Conservation (phyloP, 1,140 invertebrate genomes). For the Ylistrum balloti region DNA sequence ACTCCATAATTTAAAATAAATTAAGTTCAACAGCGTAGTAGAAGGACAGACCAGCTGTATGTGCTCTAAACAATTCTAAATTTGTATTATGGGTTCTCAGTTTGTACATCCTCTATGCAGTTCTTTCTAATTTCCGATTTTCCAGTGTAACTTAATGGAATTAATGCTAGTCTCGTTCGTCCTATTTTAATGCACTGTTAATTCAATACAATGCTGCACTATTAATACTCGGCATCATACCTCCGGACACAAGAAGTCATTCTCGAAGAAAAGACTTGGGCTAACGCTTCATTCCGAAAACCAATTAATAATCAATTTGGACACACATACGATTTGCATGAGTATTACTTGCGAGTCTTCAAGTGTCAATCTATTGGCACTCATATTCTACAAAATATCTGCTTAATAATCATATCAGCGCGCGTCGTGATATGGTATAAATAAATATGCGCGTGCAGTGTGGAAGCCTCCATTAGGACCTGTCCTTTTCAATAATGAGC, state of each 20-base stretch:
- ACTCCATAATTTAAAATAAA: too few relatives aligned
- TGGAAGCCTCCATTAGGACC: neutral
- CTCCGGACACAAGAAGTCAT: neutral
- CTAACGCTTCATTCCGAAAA: neutral
- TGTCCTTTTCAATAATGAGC: neutral
- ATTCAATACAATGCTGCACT: too few relatives aligned
- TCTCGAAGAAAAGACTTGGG: neutral
- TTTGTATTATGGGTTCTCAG: too few relatives aligned
- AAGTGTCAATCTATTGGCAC: neutral
- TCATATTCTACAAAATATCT: neutral
- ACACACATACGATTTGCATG: neutral
- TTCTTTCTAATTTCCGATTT: too few relatives aligned
- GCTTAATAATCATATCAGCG: conserved; percentile 7
- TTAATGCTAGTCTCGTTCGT: too few relatives aligned
- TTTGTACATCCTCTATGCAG: too few relatives aligned
- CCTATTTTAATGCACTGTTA: too few relatives aligned
- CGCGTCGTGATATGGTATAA: neutral
- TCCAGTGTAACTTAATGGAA: too few relatives aligned
- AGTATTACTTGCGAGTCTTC: neutral
- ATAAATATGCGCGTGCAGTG: neutral
- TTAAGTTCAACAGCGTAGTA: too few relatives aligned
- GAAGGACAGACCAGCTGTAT: too few relatives aligned
- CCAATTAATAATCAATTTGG: conserved; percentile 1
- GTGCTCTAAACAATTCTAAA: too few relatives aligned
- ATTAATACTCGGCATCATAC: too few relatives aligned